Conservation (phyloP, 2,888 invertebrate genomes). For the Drosophila glabriapex region DNA sequence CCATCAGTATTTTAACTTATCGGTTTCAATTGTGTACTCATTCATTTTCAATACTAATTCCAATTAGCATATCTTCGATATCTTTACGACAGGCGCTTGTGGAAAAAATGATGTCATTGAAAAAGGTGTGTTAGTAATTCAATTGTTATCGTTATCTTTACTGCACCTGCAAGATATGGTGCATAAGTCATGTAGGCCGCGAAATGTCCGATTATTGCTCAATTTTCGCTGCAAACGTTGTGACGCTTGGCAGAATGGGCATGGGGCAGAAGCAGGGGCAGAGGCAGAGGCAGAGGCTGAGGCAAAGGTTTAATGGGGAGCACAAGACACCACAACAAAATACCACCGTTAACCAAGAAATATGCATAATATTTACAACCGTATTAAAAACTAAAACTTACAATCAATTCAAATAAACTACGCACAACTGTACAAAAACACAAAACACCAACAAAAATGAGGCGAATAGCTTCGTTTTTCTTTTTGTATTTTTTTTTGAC, state of each 20-base stretch:
- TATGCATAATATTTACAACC: conserved; percentile 42
- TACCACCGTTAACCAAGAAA: conserved; percentile 54
- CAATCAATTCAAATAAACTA: conserved; percentile 31
- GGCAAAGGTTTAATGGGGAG: conserved; percentile 20
- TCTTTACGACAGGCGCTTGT: background rate
- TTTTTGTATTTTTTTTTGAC: conserved; percentile 1
- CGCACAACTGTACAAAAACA: conserved; percentile 51
- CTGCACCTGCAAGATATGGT: conserved; percentile 5
- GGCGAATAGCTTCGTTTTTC: conserved; percentile 22
- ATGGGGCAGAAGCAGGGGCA: conserved; percentile 10
- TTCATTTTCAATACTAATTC: background rate
- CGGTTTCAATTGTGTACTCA: background rate
- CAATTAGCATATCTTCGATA: conserved; percentile 4
- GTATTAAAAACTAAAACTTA: conserved; percentile 39
- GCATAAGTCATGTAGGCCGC: conserved; percentile 13
- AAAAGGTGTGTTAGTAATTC: background rate
- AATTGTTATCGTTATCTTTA: conserved; percentile 16
- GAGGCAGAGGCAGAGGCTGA: conserved; percentile 11
- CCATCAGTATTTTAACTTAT: background rate
- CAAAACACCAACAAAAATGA: conserved; percentile 72
- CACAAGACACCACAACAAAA: conserved; percentile 65
- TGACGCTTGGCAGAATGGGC: conserved; percentile 30
- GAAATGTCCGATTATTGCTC: conserved; percentile 43
- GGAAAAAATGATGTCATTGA: conserved; percentile 11
- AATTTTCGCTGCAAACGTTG: conserved; percentile 14